These are phyloP conservation scores for Synanceia verrucosa DNA, from an alignment of 2,797 vertebrate species.

Conservation along the genomic window DNA sequence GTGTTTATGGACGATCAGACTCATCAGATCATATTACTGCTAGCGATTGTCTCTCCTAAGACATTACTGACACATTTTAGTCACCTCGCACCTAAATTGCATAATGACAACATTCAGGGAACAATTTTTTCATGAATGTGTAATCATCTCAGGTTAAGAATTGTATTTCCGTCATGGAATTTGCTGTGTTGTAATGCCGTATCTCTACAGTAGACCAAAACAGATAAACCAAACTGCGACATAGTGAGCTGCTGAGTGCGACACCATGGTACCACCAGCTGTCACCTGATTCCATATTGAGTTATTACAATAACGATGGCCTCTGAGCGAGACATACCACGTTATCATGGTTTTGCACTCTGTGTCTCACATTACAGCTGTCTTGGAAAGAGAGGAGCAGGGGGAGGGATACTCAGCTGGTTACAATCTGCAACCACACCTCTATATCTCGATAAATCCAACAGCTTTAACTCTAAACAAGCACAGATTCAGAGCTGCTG, in stretches of 20 bases:
- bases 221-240: neutral
- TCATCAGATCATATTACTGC: neutral
- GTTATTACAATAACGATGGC: neutral
- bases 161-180: neutral
- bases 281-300: neutral
- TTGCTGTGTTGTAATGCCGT: no score
- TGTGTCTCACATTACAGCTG: neutral
- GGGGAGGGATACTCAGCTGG: no score
- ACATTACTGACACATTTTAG: neutral
- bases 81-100: neutral
- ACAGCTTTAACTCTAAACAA: neutral
- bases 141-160: neutral
- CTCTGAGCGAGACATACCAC: fast-evolving
- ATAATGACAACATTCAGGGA: neutral
- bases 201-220: no score
- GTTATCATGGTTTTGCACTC: neutral
- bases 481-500: neutral
- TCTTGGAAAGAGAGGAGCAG: no score
- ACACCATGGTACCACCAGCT: fast-evolving
- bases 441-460: no score
- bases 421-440: no score
- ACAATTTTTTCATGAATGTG: neutral
- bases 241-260: neutral
- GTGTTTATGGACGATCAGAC: no score
- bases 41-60: neutral